These are phyloP conservation scores for Porites divaricata DNA, from an alignment of 92 coral and sea anemone genomes.

Conservation along the genomic window DNA sequence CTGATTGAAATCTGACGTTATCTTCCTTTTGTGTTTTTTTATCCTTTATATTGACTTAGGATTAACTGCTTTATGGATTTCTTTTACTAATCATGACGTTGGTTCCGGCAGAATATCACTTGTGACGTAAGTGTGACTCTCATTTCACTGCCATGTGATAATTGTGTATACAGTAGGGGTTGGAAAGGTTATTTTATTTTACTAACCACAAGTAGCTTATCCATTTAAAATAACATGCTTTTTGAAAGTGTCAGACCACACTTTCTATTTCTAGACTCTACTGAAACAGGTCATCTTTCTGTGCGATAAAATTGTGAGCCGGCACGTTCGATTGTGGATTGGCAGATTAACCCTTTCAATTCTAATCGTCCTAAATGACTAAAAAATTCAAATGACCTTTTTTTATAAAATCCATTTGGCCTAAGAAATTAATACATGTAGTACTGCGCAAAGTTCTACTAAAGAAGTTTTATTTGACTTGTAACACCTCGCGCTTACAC, in stretches of 20 bases:
- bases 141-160: too few relatives aligned
- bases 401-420: too few relatives aligned
- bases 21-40: background rate
- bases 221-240: constrained; percentile 9
- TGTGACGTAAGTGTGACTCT: background rate
- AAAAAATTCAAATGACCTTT: too few relatives aligned
- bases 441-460: too few relatives aligned
- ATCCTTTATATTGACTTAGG: background rate
- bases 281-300: background rate
- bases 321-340: too few relatives aligned
- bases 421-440: too few relatives aligned
- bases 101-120: background rate
- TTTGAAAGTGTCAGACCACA: background rate
- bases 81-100: background rate
- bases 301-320: too few relatives aligned
- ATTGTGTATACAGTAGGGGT: background rate
- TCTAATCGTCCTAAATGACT: too few relatives aligned
- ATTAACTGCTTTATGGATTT: background rate
- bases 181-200: background rate
- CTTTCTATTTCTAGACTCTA: background rate
- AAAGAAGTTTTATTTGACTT: too few relatives aligned
- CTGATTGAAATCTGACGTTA: background rate
- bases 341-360: too few relatives aligned
- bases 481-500: too few relatives aligned
- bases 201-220: background rate